phyloP scores from a whole-genome alignment of 2,888 invertebrate species.

The Blastobasis lacticolella region DNA sequence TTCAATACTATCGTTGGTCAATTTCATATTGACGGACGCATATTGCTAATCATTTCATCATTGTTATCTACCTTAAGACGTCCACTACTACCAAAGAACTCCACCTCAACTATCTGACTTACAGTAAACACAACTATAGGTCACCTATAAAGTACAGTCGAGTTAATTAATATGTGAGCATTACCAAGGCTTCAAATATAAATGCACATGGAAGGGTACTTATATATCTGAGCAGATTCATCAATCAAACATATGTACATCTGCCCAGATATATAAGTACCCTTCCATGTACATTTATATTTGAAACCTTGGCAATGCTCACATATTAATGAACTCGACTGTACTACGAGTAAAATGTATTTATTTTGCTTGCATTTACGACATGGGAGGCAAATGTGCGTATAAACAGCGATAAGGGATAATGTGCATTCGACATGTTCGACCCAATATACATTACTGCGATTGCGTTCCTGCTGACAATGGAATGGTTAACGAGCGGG shows the following conservation, averaged over 20 bases:
- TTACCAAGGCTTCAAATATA: too few species aligned
- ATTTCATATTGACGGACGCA: too few species aligned
- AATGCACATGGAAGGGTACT: too few species aligned
- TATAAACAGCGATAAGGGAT: slow-evolving; percentile 28
- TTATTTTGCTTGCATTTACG: too few species aligned
- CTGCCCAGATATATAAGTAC: too few species aligned
- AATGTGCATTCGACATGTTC: slow-evolving; percentile 20
- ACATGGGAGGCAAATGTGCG: slow-evolving; percentile 19
- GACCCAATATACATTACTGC: slow-evolving; percentile 22
- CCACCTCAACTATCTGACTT: background rate
- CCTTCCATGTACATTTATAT: too few species aligned
- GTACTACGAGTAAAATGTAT: slow-evolving; percentile 20
- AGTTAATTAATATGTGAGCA: too few species aligned
- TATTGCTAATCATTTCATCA: background rate
- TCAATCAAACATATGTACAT: too few species aligned
- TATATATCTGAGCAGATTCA: too few species aligned
- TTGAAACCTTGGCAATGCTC: too few species aligned
- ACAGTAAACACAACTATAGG: background rate
- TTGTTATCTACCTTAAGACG: background rate
- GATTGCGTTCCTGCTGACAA: slow-evolving; percentile 12
- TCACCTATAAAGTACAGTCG: slow-evolving; percentile 2
- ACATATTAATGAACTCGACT: too few species aligned
- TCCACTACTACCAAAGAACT: background rate
- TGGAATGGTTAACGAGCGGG: slow-evolving; percentile 1
- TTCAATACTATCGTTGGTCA: background rate